phyloP scores from a whole-genome alignment of 2,113 vertebrate species.

The Tapirus terrestris region DNA sequence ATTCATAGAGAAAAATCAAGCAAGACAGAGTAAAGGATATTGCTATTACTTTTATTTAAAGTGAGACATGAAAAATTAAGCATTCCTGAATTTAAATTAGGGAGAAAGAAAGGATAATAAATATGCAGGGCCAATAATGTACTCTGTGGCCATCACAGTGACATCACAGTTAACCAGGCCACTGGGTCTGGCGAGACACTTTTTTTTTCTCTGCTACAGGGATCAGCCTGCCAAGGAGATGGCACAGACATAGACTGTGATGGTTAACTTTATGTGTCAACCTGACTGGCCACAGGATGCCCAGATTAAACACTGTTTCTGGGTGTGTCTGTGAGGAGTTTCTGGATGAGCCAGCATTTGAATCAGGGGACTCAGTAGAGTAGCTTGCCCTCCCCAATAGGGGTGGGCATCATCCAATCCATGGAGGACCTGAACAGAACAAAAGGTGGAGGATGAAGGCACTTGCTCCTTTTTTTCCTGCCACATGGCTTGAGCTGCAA shows the following conservation, averaged over 20 bases:
- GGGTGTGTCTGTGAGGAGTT: background rate
- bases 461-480: background rate
- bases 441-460: background rate
- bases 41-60: background rate
- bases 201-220: background rate
- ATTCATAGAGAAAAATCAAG: background rate
- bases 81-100: background rate
- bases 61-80: background rate
- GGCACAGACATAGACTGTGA: background rate
- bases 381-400: background rate
- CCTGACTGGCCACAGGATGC: background rate
- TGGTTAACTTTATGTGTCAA: background rate
- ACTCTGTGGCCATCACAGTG: background rate
- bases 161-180: background rate
- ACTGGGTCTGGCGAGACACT: background rate
- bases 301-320: background rate
- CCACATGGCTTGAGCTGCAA: background rate
- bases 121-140: background rate
- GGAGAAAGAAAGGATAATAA: background rate
- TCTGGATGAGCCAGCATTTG: background rate
- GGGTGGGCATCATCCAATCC: background rate
- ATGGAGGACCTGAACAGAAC: background rate
- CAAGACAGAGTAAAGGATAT: background rate
- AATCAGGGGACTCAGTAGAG: background rate
- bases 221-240: background rate